Evolutionary conservation across 2,888 invertebrate genomes (phyloP).

Genomic region (Orchesella flavescens): DNA sequence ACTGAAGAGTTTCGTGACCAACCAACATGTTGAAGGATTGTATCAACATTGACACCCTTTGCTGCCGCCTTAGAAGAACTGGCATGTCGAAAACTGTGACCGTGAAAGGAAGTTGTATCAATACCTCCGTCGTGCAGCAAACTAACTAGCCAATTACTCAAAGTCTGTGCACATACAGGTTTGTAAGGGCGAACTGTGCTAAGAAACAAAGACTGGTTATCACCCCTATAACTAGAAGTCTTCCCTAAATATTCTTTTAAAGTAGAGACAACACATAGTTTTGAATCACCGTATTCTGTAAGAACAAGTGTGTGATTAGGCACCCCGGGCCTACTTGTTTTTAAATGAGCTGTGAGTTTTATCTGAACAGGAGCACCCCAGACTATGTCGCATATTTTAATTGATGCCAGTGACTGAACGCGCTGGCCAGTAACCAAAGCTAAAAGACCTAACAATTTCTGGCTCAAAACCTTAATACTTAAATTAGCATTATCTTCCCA

Average conservation of each 20-base stretch:
- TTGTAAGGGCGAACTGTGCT: constrained; percentile 4
- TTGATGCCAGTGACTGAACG: constrained; percentile 46
- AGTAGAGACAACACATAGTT: constrained; percentile 44
- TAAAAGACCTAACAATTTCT: constrained; percentile 47
- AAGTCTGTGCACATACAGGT: neutral
- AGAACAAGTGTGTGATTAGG: constrained; percentile 41
- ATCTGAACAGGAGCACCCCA: constrained; percentile 21
- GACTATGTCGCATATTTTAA: constrained; percentile 25
- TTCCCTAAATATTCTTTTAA: constrained; percentile 32
- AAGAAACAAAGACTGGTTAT: constrained; percentile 43
- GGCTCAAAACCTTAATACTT: constrained; percentile 20
- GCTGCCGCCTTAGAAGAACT: constrained; percentile 21
- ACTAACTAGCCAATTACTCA: constrained; percentile 27
- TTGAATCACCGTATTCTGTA: constrained; percentile 2
- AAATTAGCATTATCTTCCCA: constrained; percentile 14
- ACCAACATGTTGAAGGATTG: constrained; percentile 9
- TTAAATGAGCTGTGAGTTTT: neutral
- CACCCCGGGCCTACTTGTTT: neutral
- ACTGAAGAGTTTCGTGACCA: constrained; percentile 26
- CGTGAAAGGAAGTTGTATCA: constrained; percentile 7
- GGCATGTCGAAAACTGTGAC: constrained; percentile 45
- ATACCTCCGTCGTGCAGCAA: constrained; percentile 25
- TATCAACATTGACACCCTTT: constrained; percentile 27
- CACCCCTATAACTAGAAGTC: neutral
- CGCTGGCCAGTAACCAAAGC: constrained; percentile 52